These are phyloP conservation scores for Labroides dimidiatus DNA, from an alignment of 2,797 vertebrate species.

Conservation along the genomic window DNA sequence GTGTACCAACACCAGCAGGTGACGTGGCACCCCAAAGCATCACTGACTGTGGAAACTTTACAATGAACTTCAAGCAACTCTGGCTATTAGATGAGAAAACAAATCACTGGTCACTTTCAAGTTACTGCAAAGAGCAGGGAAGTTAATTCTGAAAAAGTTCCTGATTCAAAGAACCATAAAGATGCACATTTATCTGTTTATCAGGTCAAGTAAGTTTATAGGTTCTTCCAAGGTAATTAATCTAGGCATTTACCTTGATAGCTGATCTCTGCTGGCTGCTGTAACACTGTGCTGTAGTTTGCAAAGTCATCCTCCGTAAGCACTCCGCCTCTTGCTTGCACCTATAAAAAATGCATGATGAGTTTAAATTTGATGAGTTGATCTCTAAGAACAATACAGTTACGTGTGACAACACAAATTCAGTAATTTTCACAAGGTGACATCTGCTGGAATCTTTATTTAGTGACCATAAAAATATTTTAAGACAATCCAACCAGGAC, in stretches of 20 bases:
- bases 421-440: too few species aligned
- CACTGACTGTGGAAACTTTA: too few species aligned
- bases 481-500: too few species aligned
- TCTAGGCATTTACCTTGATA: constrained; percentile 88
- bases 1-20: too few species aligned
- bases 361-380: background rate
- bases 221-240: background rate
- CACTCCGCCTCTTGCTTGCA: constrained; percentile 87
- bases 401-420: background rate
- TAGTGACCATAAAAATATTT: too few species aligned
- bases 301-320: constrained; percentile 92
- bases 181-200: background rate
- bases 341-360: constrained; percentile 78
- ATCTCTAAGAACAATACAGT: background rate
- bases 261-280: constrained; percentile 88
- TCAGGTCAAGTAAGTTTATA: background rate
- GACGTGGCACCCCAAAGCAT: too few species aligned
- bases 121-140: background rate
- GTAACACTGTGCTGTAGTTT: constrained; percentile 91
- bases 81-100: background rate
- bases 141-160: background rate
- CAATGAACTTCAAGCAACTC: too few species aligned
- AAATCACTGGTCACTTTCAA: background rate
- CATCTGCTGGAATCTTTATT: too few species aligned
- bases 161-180: too few species aligned